A percentile compares a stretch with the other conserved stretches of the same genome.
phyloP scores from a whole-genome alignment of 2,888 invertebrate species.

The Orthosia gracilis region DNA sequence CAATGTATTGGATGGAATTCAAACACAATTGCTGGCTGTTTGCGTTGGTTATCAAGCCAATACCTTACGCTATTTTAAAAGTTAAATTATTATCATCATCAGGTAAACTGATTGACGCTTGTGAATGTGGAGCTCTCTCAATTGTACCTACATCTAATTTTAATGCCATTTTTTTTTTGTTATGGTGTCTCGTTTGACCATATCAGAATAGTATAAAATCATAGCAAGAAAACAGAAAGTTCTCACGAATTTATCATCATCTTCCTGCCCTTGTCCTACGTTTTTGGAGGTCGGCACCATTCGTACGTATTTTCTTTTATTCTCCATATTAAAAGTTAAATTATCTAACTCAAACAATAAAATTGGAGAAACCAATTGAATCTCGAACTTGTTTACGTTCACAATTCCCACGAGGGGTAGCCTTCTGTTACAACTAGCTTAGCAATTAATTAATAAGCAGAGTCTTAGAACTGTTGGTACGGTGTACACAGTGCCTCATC shows the following conservation, averaged over 20 bases:
- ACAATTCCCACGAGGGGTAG: neutral
- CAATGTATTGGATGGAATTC: slow-evolving; percentile 3
- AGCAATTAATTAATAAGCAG: slow-evolving; percentile 53
- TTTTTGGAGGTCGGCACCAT: too few species aligned
- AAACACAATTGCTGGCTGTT: neutral
- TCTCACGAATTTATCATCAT: too few species aligned
- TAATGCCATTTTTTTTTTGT: too few species aligned
- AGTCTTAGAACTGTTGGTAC: slow-evolving; percentile 45
- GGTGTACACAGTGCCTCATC: slow-evolving; percentile 50
- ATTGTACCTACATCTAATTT: neutral
- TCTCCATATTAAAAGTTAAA: too few species aligned
- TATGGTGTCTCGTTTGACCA: too few species aligned
- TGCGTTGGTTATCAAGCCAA: neutral
- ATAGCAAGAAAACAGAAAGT: too few species aligned
- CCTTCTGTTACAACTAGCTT: neutral
- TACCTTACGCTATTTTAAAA: neutral
- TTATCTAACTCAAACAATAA: neutral
- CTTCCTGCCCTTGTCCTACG: too few species aligned
- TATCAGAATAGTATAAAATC: too few species aligned
- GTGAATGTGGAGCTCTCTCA: neutral
- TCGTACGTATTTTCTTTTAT: too few species aligned
- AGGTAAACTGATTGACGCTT: neutral
- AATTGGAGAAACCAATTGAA: neutral
- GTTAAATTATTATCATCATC: neutral
- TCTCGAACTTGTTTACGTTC: neutral